These are phyloP conservation scores for Calameuta pallipes DNA, from an alignment of 2,888 invertebrate species.

Conservation along the genomic window DNA sequence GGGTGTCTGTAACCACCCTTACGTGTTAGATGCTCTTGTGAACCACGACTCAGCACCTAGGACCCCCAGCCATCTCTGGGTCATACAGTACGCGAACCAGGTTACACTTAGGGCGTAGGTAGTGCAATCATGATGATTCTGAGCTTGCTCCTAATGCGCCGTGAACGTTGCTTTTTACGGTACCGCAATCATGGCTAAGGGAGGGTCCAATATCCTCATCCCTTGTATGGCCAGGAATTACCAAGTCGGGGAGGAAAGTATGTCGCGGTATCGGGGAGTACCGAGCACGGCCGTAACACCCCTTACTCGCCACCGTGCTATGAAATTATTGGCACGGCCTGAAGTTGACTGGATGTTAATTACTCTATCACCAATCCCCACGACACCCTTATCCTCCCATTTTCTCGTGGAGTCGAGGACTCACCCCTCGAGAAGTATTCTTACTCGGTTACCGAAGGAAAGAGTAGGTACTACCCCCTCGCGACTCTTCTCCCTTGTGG, in stretches of 20 bases:
- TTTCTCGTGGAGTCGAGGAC: not conserved
- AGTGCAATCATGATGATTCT: too few relatives aligned
- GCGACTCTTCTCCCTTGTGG: slow-evolving; percentile 23
- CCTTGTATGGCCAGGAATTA: not conserved
- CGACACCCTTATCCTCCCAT: not conserved
- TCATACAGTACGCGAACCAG: not conserved
- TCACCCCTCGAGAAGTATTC: not conserved
- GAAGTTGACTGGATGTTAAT: slow-evolving; percentile 56
- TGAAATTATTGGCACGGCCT: slow-evolving; percentile 52
- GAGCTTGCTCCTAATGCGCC: too few relatives aligned
- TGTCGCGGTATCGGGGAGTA: not conserved
- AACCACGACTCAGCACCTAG: not conserved
- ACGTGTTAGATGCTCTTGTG: not conserved
- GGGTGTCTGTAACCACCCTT: slow-evolving; percentile 2
- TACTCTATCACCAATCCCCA: slow-evolving; percentile 45
- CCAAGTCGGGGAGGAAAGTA: not conserved
- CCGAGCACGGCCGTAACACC: not conserved
- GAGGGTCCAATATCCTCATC: not conserved
- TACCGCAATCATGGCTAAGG: not conserved
- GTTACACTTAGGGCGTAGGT: too few relatives aligned
- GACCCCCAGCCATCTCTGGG: not conserved
- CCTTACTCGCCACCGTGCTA: slow-evolving; percentile 19
- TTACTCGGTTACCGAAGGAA: not conserved
- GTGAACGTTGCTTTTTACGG: not conserved
- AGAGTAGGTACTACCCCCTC: slow-evolving; percentile 7